Evolutionary conservation across 2,113 vertebrate species (phyloP), one percentile per base, ranked within the genome.

Genomic region (Cryptoleucopteryx plumbea): DNA sequence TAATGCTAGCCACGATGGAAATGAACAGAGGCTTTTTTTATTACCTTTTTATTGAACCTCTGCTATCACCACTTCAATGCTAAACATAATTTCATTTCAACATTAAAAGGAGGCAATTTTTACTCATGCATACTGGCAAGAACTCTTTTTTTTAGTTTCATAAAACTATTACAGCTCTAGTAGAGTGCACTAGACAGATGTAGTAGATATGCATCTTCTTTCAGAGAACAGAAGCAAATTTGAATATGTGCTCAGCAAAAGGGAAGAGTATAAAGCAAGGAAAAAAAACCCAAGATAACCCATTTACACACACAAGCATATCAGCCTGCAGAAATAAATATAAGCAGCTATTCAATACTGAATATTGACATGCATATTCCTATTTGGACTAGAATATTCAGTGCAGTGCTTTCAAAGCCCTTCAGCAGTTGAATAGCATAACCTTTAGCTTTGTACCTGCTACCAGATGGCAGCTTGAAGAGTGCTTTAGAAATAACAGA

Each of bases 371-470:
- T 8, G 32, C 13, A 75, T 17, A 50, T 80, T 77, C 53, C 63
- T 22, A 20, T 1, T 36, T 14, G 74, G n/a, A 72, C 11, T 13
- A 11, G 42, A 75, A 86, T 8, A 52, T 17, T 90, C 82, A 42
- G 43, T 22, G 38, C 13, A 18, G 70, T 3, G 48, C 7, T 78
- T 93, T 22, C 55, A 75, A 82, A 95, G 87, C 72, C 86, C 90
- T 72, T 82, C 59, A 73, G 78, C 67, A 80, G 78, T 6, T 70
- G 56, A 84, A 80, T 4, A 73, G 18, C 19, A 1, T 82, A 81
- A 90, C 88, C 67, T 45, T 53, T 13, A 48, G 93, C 82, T 94
- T 72, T 32, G 88, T 36, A 70, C 93, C 86, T 91, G 86, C 93
- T 88, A 84, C 74, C 81, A 88, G 91, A 79, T 72, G 82, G 85